Conservation (phyloP, 2,888 invertebrate species). For the Heliconius erato region DNA sequence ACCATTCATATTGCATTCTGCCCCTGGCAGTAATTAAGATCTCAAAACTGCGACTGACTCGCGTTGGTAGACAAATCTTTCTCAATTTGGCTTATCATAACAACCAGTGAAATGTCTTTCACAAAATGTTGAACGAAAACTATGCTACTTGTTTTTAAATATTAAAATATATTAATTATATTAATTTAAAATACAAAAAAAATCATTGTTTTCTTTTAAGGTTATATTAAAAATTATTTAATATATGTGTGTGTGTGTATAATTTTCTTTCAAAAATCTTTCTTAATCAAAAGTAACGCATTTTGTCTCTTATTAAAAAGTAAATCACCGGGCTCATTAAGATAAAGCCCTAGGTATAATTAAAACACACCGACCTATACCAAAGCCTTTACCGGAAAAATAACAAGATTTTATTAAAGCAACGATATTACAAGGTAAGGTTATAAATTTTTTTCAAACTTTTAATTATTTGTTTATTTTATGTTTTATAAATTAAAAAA, state of each 20-base stretch:
- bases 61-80: constrained; percentile 69
- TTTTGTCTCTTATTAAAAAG: constrained; percentile 39
- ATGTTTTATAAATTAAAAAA: background rate
- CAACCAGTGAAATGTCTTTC: constrained; percentile 31
- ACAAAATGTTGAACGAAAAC: background rate
- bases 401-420: constrained; percentile 29
- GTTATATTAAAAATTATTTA: background rate
- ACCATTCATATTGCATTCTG: constrained; percentile 71
- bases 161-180: background rate
- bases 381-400: constrained; percentile 17
- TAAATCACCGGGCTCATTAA: constrained; percentile 34
- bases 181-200: background rate
- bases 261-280: background rate
- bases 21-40: constrained; percentile 81
- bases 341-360: constrained; percentile 32
- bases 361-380: constrained; percentile 31
- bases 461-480: background rate
- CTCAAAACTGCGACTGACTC: constrained; percentile 76
- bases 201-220: background rate
- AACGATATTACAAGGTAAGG: constrained; percentile 11
- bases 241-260: no score
- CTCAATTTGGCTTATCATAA: constrained; percentile 54
- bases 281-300: constrained; percentile 17
- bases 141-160: background rate
- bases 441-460: background rate